Evolutionary conservation across 2,888 invertebrate genomes (phyloP), one percentile per base, ranked within the genome.

Genomic region (Drosophila emarginata): DNA sequence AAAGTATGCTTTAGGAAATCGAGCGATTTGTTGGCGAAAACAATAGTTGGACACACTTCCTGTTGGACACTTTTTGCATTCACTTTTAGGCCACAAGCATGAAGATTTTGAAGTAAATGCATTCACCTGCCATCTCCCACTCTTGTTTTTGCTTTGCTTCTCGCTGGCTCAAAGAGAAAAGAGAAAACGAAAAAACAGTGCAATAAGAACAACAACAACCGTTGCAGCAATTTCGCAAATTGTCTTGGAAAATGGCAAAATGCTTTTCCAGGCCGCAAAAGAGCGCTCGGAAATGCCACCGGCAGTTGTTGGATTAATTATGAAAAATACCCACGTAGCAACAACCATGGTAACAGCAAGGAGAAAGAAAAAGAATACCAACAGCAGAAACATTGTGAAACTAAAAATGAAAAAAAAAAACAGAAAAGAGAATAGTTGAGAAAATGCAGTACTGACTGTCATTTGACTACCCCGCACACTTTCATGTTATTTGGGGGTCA

Each of bases 221-320:
- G 58, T 53, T 39, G 61, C 71, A 63, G 87, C 82, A 83, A 83
- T 83, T 83, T 83, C 56, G 77, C 71, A 83, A 83, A 83, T 83
- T 83, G 82, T 83, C 82, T 83, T 83, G 75, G 73, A 82, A 82
- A 84, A 75, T 73, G 68, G 65, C 63, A 73, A 74, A 76, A 74
- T 68, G 69, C 74, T 78, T 76, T 74, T 57, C 70, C 69, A 67
- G 57, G 23, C 67, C 58, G 54, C 61, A 53, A 66, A 70, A 71
- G 68, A 67, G 69, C 68, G 74, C 81, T 84, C 81, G 84, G 87
- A 87, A 84, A 72, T 75, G 82, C 87, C 75, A 69, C 54, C 81
- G 75, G 85, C 82, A 87, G 79, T 83, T 77, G 87, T 87, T 79
- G 82, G 87, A 87, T 83, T 83, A 83, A 83, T 83, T 83, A 83